phyloP scores from a whole-genome alignment of 1,140 invertebrate species.

The Batillaria attramentaria region DNA sequence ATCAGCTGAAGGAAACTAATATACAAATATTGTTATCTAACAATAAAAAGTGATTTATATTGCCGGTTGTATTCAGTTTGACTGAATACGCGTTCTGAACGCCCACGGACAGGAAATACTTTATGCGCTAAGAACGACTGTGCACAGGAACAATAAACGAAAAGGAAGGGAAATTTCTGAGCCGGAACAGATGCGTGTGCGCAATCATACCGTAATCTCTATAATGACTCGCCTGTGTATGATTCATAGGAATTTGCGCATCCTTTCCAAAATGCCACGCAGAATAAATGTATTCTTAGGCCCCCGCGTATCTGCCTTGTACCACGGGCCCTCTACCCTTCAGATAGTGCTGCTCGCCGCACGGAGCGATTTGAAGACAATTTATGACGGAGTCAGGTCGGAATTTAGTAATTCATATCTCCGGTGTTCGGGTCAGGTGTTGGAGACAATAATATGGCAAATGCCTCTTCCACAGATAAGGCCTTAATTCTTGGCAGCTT shows the following conservation, averaged over 20 bases:
- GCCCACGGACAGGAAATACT: not conserved
- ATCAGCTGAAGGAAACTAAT: too few species aligned
- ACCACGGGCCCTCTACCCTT: not conserved
- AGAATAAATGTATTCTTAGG: conserved; percentile 34
- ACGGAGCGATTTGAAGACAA: not conserved
- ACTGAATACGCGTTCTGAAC: too few species aligned
- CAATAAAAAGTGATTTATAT: too few species aligned
- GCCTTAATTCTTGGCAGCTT: not conserved
- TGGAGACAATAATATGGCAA: conserved; percentile 10
- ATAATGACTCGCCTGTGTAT: conserved; percentile 14
- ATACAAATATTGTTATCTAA: too few species aligned
- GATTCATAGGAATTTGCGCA: conserved; percentile 10
- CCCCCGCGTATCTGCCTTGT: not conserved
- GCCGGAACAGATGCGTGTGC: conserved; percentile 1
- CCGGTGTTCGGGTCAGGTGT: conserved; percentile 1
- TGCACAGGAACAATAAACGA: too few species aligned
- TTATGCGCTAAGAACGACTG: not conserved
- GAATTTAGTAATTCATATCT: conserved; percentile 25
- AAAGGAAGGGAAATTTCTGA: too few species aligned
- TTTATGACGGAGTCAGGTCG: conserved; percentile 4
- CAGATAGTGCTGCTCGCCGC: not conserved
- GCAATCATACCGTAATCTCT: conserved; percentile 13
- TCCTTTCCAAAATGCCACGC: conserved; percentile 13
- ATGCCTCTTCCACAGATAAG: not conserved
- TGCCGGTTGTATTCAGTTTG: too few species aligned